Conservation (phyloP, 2,113 vertebrate genomes). For the Nipponia nippon region DNA sequence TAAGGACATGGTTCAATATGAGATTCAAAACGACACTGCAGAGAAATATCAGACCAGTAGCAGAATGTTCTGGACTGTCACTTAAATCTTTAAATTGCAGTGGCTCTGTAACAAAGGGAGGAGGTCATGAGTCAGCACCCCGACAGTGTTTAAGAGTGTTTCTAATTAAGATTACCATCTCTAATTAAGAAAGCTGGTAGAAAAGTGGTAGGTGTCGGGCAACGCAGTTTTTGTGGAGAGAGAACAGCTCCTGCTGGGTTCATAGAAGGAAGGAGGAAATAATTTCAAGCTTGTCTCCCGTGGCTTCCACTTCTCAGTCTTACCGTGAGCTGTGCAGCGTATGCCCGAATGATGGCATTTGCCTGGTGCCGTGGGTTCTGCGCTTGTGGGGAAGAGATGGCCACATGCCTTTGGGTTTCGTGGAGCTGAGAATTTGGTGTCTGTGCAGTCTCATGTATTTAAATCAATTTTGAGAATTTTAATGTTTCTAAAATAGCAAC, state of each 20-base stretch:
- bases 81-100: not conserved
- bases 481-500: not conserved
- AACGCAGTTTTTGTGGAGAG: not conserved
- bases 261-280: not conserved
- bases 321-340: not conserved
- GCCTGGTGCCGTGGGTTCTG: not conserved
- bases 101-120: not conserved
- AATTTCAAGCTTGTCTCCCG: not conserved
- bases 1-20: not conserved
- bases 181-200: not conserved
- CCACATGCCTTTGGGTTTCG: not conserved
- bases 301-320: not conserved
- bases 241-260: not conserved
- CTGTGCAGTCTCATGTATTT: not conserved
- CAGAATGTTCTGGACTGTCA: not conserved
- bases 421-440: not conserved
- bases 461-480: not conserved
- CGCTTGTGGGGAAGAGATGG: not conserved
- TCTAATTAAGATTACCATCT: not conserved
- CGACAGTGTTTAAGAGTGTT: not conserved
- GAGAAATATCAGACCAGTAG: not conserved
- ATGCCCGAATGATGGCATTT: not conserved
- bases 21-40: not conserved
- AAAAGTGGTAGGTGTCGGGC: not conserved
- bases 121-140: not conserved